These are phyloP conservation scores for Cryptophagus acutangulus DNA, from an alignment of 2,888 invertebrate species.

Conservation along the genomic window DNA sequence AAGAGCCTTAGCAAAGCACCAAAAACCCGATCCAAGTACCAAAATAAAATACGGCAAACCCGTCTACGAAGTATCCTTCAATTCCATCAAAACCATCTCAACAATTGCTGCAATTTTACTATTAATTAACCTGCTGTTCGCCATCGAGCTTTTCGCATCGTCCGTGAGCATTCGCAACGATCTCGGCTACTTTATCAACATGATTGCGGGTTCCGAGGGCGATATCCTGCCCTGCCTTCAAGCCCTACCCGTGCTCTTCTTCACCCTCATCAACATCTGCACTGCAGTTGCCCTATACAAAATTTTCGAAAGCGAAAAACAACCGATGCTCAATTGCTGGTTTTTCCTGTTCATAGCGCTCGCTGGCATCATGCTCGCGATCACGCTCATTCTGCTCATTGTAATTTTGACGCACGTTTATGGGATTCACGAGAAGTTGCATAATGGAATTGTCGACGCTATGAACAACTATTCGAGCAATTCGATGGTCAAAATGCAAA, in stretches of 20 bases:
- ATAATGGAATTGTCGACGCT: slow-evolving; percentile 55
- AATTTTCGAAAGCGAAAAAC: slow-evolving; percentile 28
- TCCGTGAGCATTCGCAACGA: slow-evolving; percentile 33
- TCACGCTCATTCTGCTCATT: slow-evolving; percentile 31
- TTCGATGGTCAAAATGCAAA: slow-evolving; percentile 52
- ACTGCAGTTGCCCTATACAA: slow-evolving; percentile 31
- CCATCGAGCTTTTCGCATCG: slow-evolving; percentile 31
- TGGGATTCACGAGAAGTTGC: slow-evolving; percentile 31
- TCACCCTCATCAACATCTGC: slow-evolving; percentile 30
- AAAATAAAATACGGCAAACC: neutral
- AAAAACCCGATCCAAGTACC: too few relatives aligned
- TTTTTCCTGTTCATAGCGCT: slow-evolving; percentile 31
- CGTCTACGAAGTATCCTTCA: neutral
- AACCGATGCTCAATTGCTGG: slow-evolving; percentile 28
- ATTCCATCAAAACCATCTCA: slow-evolving; percentile 8
- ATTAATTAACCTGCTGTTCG: slow-evolving; percentile 29
- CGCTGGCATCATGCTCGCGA: slow-evolving; percentile 22
- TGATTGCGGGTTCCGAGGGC: slow-evolving; percentile 41
- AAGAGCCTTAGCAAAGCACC: too few relatives aligned
- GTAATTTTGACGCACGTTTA: slow-evolving; percentile 35
- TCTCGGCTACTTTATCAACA: slow-evolving; percentile 42
- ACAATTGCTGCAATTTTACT: slow-evolving; percentile 22
- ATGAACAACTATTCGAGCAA: slow-evolving; percentile 56
- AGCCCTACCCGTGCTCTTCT: slow-evolving; percentile 32
- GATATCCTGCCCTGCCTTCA: slow-evolving; percentile 34